Evolutionary conservation across 2,888 invertebrate genomes (phyloP).

Genomic region (Hesperia comma): DNA sequence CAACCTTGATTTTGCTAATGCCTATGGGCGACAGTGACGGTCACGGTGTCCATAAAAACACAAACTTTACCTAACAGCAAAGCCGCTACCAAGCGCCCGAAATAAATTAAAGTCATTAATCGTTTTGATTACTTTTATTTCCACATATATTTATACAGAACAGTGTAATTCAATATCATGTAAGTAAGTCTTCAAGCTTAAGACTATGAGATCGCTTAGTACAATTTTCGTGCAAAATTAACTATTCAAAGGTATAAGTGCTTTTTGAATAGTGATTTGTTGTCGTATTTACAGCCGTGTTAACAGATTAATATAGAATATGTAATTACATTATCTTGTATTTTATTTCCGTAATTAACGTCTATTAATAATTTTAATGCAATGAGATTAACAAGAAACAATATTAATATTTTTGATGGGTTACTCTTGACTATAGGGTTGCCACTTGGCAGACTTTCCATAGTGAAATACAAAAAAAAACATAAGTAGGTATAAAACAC

Average conservation of each 20-base stretch:
- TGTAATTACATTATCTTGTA: background rate
- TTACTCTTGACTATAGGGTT: too few relatives aligned
- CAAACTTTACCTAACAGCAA: too few relatives aligned
- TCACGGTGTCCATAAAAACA: too few relatives aligned
- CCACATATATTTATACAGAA: slow-evolving; percentile 43
- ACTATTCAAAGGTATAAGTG: background rate
- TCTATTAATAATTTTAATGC: background rate
- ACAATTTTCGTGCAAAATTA: slow-evolving; percentile 24
- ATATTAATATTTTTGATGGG: too few relatives aligned
- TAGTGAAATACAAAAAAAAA: too few relatives aligned
- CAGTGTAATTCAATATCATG: slow-evolving; percentile 34
- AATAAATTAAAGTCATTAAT: background rate
- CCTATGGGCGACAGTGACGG: too few relatives aligned
- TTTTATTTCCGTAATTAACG: background rate
- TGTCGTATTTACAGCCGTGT: background rate
- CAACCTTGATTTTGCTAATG: too few relatives aligned
- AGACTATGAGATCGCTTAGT: slow-evolving; percentile 27
- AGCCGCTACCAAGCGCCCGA: too few relatives aligned
- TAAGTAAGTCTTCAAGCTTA: slow-evolving; percentile 31
- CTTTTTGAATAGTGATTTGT: background rate
- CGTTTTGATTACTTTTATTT: slow-evolving; percentile 37
- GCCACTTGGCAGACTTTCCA: too few relatives aligned
- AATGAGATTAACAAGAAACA: too few relatives aligned
- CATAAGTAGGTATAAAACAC: too few relatives aligned
- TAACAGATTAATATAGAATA: background rate